These are phyloP conservation scores for Orientallactaga sibirica DNA, from an alignment of 2,797 vertebrate species.

Conservation along the genomic window DNA sequence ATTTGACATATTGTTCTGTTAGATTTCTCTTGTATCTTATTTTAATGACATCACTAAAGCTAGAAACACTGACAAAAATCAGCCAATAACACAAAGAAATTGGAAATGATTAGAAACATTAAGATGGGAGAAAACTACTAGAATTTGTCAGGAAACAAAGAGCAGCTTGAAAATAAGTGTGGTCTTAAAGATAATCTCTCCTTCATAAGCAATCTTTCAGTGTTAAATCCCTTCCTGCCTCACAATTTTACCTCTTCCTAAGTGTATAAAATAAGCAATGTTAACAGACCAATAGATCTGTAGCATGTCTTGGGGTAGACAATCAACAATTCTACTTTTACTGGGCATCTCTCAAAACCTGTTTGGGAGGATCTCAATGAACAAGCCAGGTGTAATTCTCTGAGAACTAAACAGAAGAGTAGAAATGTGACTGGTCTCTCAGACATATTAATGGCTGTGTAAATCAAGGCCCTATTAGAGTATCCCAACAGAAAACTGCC, in stretches of 20 bases:
- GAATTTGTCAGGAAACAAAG: conserved; percentile 13
- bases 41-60: conserved; percentile 31
- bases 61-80: conserved; percentile 41
- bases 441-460: not conserved
- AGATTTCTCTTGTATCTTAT: not conserved
- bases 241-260: not conserved
- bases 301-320: not conserved
- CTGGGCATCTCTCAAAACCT: not conserved
- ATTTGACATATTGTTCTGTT: not conserved
- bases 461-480: not conserved
- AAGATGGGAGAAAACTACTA: not conserved
- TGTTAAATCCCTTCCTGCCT: conserved; percentile 6
- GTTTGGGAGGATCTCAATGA: not conserved
- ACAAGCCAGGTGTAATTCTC: not conserved
- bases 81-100: not conserved
- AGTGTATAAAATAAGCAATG: not conserved
- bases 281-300: not conserved
- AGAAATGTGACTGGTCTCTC: not conserved
- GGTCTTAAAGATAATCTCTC: not conserved
- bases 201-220: not conserved
- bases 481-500: not conserved
- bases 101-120: conserved; percentile 27
- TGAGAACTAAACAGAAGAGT: not conserved
- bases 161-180: not conserved
- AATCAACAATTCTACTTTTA: not conserved